Evolutionary conservation across 2,113 vertebrate species (phyloP), one percentile per base, ranked within the genome.

Genomic region (Garra rufa): DNA sequence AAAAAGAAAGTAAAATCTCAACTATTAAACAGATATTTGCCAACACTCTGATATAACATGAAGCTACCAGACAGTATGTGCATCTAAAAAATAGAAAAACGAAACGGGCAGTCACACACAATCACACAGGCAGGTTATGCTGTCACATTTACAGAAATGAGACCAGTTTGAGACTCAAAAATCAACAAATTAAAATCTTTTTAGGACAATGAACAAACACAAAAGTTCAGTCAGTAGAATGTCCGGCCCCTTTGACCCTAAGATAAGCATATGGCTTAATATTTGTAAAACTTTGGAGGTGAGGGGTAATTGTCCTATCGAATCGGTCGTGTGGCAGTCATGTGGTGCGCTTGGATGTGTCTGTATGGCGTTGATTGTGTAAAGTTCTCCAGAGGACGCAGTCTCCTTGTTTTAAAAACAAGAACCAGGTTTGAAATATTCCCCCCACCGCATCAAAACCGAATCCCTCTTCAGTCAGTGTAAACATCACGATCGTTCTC

Each of bases 261-360:
- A 43, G 92, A 90, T 90, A 93, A 94, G 93, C 93, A 88, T 95
- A 95, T 95, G 94, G 93, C 94, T 95, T 94, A 94, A 93, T 93
- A 94, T 94, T 89, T 92, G 92, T 91, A 91, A 93, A 94, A 92
- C 86, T 91, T 93, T 85, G 81, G 80, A 88, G 55, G 87, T 83
- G 87, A 78, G 57, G 76, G 65, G 43, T 70, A 9, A 30, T 71
- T 61, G 41, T 73, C 55, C 52, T 44, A 69, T 59, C 19, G 38
- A 70, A 55, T 69, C 65, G 30, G 1, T 82, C 89, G 76, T 89
- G 82, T 89, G 85, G 80, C 83, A 85, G 86, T 59, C 71, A 61
- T 90, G 82, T 86, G 81, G 86, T 82, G 88, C 88, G 48, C 82
- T 43, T 55, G 48, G 78, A 82, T 61, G 82, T 84, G 52, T 75